A percentile compares a stretch with the other conserved stretches of the same genome.
These are phyloP conservation scores for Acleris sparsana DNA, from an alignment of 2,888 invertebrate genomes.

Conservation along the genomic window DNA sequence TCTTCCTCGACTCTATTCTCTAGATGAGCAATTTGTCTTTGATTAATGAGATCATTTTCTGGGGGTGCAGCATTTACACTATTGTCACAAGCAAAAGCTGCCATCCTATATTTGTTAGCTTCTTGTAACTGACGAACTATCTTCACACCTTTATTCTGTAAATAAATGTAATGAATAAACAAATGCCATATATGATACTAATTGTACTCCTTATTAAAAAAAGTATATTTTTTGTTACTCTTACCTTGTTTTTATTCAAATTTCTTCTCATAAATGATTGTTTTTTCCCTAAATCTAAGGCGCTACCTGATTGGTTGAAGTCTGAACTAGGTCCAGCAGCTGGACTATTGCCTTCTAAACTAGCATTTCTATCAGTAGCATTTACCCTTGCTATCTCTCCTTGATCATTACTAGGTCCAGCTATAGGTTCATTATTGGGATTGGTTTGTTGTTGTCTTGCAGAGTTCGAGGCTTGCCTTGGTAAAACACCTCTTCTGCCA, in stretches of 20 bases:
- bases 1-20: slow-evolving; percentile 69
- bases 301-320: slow-evolving; percentile 50
- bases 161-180: slow-evolving; percentile 35
- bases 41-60: slow-evolving; percentile 78
- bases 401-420: slow-evolving; percentile 65
- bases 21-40: slow-evolving; percentile 74
- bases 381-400: slow-evolving; percentile 44
- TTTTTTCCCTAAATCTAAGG: slow-evolving; percentile 61
- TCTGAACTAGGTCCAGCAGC: slow-evolving; percentile 55
- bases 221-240: background rate
- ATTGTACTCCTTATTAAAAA: background rate
- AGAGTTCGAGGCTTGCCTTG: slow-evolving; percentile 59
- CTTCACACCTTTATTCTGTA: slow-evolving; percentile 78
- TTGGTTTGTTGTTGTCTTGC: slow-evolving; percentile 54
- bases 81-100: slow-evolving; percentile 79
- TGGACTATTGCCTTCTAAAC: slow-evolving; percentile 47
- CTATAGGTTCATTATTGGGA: slow-evolving; percentile 62
- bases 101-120: slow-evolving; percentile 80
- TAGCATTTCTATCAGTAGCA: slow-evolving; percentile 52
- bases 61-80: slow-evolving; percentile 58
- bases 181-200: background rate
- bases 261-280: slow-evolving; percentile 64
- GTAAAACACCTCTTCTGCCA: slow-evolving; percentile 85
- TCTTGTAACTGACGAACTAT: slow-evolving; percentile 78
- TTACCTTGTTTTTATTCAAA: slow-evolving; percentile 64